Base-by-base conservation (phyloP, 2,888 invertebrate species). In the Lasioglossum malachurum region DNA sequence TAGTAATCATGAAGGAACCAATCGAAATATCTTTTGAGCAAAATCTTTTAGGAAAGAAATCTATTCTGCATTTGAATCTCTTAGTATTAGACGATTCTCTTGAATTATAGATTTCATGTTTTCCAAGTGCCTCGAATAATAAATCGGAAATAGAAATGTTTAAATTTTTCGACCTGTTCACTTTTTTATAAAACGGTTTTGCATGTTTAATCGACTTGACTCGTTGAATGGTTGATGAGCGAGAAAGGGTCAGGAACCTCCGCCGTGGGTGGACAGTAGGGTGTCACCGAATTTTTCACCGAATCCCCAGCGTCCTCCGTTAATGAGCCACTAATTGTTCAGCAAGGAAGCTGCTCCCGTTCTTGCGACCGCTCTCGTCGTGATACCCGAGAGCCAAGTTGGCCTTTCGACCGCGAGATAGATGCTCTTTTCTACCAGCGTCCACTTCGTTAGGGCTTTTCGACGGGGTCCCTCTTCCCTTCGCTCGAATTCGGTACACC, bases 271-370 rank as follows among this genome's bases (percentile, higher is more conserved):
- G 60, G 27, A 27, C 27, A 14, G 14, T 5, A 14, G 2, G 35
- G 67, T 67, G 35, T 67, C 67, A 19, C 8, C 35, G 67, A 64
- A 27, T 19, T 35, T 67, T 16, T 67, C 67, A 19, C 8, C 35
- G 67, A 64, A 14, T 35, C 31, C 31, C 31, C 35, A 67, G 31
- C 10, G 35, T n/a, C n/a, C 31, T 10, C 12, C 77, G 49, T 57
- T 41, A 78, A 75, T 71, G 75, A 74, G 46, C 44, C 71, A 35
- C 38, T 83, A 75, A 83, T 83, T 83, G 75, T 57, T 83, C 53
- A 3, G n/a, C 44, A 14, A 46, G 35, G 41, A 44, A 27, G 31
- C 76, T 41, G 31, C 38, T 38, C n/a, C 14, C 23, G 35, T n/a
- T 31, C 41, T 27, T 7, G 80, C 35, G 38, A 27, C 46, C 41